Evolutionary conservation across 2,888 invertebrate genomes (phyloP), one percentile per base, ranked within the genome.

Genomic region (Syrphus vitripennis): DNA sequence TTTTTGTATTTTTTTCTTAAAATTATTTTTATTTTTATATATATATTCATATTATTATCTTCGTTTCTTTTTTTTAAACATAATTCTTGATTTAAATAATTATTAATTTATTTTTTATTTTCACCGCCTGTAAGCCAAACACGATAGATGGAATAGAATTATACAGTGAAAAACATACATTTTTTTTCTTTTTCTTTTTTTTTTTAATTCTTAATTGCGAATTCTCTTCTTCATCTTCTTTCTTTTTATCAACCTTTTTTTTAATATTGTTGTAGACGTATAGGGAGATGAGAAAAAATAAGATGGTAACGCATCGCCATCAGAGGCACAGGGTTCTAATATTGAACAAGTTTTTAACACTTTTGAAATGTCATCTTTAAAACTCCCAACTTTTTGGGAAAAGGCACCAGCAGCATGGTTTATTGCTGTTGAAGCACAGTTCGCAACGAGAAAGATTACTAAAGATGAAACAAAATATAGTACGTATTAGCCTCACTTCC

Each of bases 341-440:
- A 3, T 7, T 19, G 45, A 48, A 48, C 19, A 19, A 48, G 19
- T 19, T 10, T 48, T 4, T n/a, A 59, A 59, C 21, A 19, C 34
- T 7, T 59, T 42, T 63, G 63, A 61, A 61, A 61, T 61, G 5
- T 61, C 61, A 19, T 40, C 40, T 6, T 3, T 61, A 1, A 61
- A 40, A 40, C 24, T 61, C 14, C 61, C 61, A 2, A 21, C 26
- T 5, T 69, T 69, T 50, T 69, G 31, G 29, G 53, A 53, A n/a
- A 70, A 70, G 24, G 70, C 70, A 14, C 53, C 70, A 12, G 50
- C 31, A 21, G 50, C 70, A 24, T 70, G 70, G 70, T 50, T 70
- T n/a, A 50, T 50, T n/a, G 70, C 70, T 53, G 50, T 70, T 5
- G 70, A 70, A 37, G 48, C 70, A 53, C 48, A 70, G 34, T 53